Evolutionary conservation across 2,797 vertebrate genomes (phyloP).

Genomic region (Falco cherrug): DNA sequence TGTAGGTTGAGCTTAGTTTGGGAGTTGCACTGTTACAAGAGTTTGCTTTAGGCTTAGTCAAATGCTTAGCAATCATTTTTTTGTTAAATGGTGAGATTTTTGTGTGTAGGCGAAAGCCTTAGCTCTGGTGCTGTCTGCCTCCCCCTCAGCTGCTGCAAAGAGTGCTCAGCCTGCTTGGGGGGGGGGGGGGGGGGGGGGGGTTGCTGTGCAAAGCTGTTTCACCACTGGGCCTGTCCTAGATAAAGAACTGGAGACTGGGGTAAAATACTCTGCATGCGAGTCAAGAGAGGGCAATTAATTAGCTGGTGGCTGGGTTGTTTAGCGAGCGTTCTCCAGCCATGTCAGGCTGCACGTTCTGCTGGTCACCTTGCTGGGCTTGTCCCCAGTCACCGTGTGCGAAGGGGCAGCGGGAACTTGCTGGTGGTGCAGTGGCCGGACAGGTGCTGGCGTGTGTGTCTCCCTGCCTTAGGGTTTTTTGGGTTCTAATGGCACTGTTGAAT

Average conservation of each 20-base stretch:
- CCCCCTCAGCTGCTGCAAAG: neutral
- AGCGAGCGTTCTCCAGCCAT: neutral
- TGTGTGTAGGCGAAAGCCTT: neutral
- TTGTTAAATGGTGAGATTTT: neutral
- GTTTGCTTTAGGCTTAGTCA: neutral
- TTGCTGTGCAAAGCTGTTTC: neutral
- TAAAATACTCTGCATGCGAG: neutral
- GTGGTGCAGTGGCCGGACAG: neutral
- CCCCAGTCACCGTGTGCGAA: neutral
- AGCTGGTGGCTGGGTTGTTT: neutral
- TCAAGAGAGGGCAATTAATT: neutral
- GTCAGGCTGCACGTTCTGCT: neutral
- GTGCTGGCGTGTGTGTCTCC: rapidly evolving
- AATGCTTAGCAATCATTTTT: neutral
- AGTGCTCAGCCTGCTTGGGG: neutral
- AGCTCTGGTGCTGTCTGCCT: neutral
- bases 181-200: neutral
- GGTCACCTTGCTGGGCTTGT: neutral
- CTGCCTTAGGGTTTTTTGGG: neutral
- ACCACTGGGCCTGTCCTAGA: neutral
- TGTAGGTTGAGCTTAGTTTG: neutral
- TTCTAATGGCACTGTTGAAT: neutral
- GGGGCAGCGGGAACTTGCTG: neutral
- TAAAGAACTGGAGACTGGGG: too few relatives aligned
- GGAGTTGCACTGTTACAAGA: neutral